Percentiles rank a stretch among this genome's conserved stretches.
phyloP scores from a whole-genome alignment of 2,888 invertebrate species.

The Fragum whitleyi region DNA sequence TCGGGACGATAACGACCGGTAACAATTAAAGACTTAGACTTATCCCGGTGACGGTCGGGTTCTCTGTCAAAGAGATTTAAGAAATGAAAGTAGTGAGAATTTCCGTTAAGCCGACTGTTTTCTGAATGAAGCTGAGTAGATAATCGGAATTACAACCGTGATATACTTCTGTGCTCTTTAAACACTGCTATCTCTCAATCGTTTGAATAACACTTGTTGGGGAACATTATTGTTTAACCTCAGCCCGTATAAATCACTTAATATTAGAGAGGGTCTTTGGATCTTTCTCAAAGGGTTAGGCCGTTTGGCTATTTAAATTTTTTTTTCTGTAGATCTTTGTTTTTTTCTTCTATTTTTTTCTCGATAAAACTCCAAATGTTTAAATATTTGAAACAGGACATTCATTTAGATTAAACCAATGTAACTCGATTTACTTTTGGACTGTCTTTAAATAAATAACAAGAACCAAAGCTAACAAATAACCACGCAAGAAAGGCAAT shows the following conservation, averaged over 20 bases:
- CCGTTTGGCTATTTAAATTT: too few species aligned
- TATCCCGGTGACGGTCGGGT: constrained; percentile 23
- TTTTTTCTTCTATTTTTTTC: too few species aligned
- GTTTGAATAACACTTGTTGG: constrained; percentile 1
- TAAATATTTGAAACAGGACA: too few species aligned
- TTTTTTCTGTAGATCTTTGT: too few species aligned
- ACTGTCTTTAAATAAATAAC: too few species aligned
- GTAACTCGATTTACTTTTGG: too few species aligned
- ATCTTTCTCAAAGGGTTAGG: too few species aligned
- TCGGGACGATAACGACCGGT: constrained; percentile 26
- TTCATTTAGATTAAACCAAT: too few species aligned
- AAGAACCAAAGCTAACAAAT: too few species aligned
- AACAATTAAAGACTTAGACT: constrained; percentile 24
- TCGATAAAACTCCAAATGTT: too few species aligned
- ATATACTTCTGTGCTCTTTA: constrained; percentile 5
- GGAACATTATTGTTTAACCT: background rate
- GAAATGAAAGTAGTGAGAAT: constrained; percentile 4
- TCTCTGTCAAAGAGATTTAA: constrained; percentile 16
- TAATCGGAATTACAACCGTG: constrained; percentile 25
- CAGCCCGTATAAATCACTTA: background rate
- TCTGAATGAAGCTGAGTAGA: constrained; percentile 16
- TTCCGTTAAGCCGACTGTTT: background rate
- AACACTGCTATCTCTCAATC: background rate
- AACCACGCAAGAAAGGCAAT: too few species aligned
- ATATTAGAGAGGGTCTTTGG: background rate